These are phyloP conservation scores for Drosophila bifasciata DNA, from an alignment of 1,140 invertebrate species.

Conservation along the genomic window DNA sequence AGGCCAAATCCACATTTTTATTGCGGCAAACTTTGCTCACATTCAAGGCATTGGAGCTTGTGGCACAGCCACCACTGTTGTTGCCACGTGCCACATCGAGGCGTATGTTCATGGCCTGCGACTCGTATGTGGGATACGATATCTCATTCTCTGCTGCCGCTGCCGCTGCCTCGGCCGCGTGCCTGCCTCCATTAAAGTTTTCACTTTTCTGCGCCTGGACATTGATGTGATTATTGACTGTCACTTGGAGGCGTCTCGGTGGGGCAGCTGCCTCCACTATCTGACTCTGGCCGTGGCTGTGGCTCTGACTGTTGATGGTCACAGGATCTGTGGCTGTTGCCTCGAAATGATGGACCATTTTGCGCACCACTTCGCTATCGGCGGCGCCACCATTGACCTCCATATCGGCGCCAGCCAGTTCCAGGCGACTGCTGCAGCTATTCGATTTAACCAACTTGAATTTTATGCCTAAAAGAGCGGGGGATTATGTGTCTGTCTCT, in stretches of 20 bases:
- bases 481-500: background rate
- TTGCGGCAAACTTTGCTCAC: slow-evolving; percentile 78
- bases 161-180: slow-evolving; percentile 10
- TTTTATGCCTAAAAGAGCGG: slow-evolving; percentile 86
- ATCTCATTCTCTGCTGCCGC: slow-evolving; percentile 17
- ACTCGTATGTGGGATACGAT: slow-evolving; percentile 53
- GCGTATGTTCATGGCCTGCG: slow-evolving; percentile 72
- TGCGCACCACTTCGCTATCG: slow-evolving; percentile 71
- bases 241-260: slow-evolving; percentile 58
- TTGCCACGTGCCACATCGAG: slow-evolving; percentile 60
- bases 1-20: slow-evolving; percentile 84
- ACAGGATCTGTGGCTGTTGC: slow-evolving; percentile 43
- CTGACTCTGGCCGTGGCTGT: background rate
- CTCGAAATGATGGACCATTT: slow-evolving; percentile 81
- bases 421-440: slow-evolving; percentile 92
- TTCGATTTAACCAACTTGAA: slow-evolving; percentile 92
- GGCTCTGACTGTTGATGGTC: slow-evolving; percentile 74
- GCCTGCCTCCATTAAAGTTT: slow-evolving; percentile 44
- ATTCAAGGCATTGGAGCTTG: slow-evolving; percentile 48
- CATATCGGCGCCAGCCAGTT: slow-evolving; percentile 87
- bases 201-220: slow-evolving; percentile 42
- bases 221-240: slow-evolving; percentile 84
- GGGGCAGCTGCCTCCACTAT: slow-evolving; percentile 19
- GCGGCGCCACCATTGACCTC: slow-evolving; percentile 74
- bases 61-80: no score